Evolutionary conservation across 2,888 invertebrate genomes (phyloP), one percentile per base, ranked within the genome.

Genomic region (Listrodromus nycthemerus): DNA sequence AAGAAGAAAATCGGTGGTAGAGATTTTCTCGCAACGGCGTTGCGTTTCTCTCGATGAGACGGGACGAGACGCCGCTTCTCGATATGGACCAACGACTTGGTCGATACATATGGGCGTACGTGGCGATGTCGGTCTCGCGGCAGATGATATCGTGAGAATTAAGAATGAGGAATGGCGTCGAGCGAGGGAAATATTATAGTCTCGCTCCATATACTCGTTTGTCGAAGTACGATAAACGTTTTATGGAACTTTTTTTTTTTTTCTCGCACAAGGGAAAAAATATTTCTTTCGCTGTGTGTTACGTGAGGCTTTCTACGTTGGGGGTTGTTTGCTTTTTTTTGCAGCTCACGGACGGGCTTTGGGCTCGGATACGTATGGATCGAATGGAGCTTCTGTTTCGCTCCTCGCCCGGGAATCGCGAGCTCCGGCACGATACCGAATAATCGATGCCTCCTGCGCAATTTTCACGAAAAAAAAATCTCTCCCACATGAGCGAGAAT

Each of bases 1-100:
- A 70, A 48, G 24, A 70, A 65, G 27, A 71, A 86, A 86, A 74
- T 71, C 70, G 52, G 67, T 37, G 27, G 7, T n/a, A 45, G 37
- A 74, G 33, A 37, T 71, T 16, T 58, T 66, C 37, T 52, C 48
- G 48, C 2, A 27, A 30, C 48, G 30, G 7, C n/a, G 61, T 41
- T 52, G 52, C 8, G 50, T 52, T 21, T 19, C 5, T 52, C 50
- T 16, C 50, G 50, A 52, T 52, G 19, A 7, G 7, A 19, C 19
- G n/a, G 1, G 50, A 52, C 19, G 50, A 52, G 19, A 45, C 16
- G 41, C 16, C 1, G 41, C 41, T 45, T 13, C 41, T 45, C 41
- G 41, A 45, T 45, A 27, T 27, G 58, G 27, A 16, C 27, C 48
- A 67, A 4, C 41, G 48, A 52, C 7, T 52, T 19, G 10, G 7